phyloP scores from a whole-genome alignment of 1,140 invertebrate species.

The Probaryconus sp. region DNA sequence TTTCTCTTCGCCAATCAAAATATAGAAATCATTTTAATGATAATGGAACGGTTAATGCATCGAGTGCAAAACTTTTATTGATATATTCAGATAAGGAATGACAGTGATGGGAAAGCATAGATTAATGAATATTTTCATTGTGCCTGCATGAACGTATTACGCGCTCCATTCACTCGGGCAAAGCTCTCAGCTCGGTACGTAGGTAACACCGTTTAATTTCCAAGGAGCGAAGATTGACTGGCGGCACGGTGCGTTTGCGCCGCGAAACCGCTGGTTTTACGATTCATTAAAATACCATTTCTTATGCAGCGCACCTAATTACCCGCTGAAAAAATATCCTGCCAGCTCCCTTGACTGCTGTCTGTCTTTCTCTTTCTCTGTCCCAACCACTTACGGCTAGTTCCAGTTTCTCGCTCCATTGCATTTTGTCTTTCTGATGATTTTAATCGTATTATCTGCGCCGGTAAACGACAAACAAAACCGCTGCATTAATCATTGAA shows the following conservation, averaged over 20 bases:
- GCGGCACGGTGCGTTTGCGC: constrained; percentile 56
- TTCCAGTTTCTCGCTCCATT: constrained; percentile 40
- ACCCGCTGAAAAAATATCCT: constrained; percentile 66
- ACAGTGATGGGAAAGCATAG: constrained; percentile 24
- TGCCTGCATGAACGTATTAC: constrained; percentile 45
- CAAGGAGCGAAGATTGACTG: constrained; percentile 68
- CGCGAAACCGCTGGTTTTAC: constrained; percentile 67
- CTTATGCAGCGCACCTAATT: constrained; percentile 74
- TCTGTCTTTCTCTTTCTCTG: constrained; percentile 8
- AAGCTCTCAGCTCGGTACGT: constrained; percentile 24
- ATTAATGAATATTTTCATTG: constrained; percentile 60
- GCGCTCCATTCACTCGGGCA: constrained; percentile 45
- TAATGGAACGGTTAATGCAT: constrained; percentile 13
- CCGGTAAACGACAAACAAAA: constrained; percentile 24
- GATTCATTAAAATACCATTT: constrained; percentile 75
- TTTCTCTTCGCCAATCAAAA: constrained; percentile 33
- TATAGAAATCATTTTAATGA: not conserved
- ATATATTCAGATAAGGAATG: constrained; percentile 29
- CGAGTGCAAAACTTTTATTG: constrained; percentile 1
- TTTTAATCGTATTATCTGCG: constrained; percentile 50
- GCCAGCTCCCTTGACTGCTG: constrained; percentile 45
- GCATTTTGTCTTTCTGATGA: constrained; percentile 25
- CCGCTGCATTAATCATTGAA: constrained; percentile 24
- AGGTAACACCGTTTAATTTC: constrained; percentile 66
- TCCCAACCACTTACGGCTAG: constrained; percentile 20